Evolutionary conservation across 2,888 invertebrate genomes (phyloP).

Genomic region (Agriopis marginaria): DNA sequence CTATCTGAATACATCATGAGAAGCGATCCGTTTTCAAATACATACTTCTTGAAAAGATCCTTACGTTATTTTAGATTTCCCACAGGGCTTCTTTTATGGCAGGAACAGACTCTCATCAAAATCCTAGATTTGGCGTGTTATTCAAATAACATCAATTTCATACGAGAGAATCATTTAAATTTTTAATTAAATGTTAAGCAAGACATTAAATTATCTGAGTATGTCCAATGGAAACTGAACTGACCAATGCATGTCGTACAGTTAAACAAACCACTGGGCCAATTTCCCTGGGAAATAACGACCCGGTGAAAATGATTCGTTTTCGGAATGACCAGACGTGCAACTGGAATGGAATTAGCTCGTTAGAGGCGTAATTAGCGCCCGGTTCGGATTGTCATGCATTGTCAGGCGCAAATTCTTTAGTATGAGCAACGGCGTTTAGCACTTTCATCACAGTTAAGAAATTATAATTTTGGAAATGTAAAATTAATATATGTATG

Average conservation of each 20-base stretch:
- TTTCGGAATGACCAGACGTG: conserved; percentile 43
- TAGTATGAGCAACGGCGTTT: conserved; percentile 3
- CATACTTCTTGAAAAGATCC: conserved; percentile 41
- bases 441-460: conserved; percentile 16
- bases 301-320: conserved; percentile 33
- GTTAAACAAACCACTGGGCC: not conserved
- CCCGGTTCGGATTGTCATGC: conserved; percentile 49
- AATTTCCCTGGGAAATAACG: conserved; percentile 15
- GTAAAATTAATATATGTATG: not conserved
- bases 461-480: not conserved
- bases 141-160: too few relatives aligned
- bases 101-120: not conserved
- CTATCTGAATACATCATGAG: conserved; percentile 47
- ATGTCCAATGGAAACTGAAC: not conserved
- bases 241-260: not conserved
- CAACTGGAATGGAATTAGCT: conserved; percentile 42
- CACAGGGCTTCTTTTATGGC: conserved; percentile 30
- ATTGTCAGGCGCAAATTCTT: conserved; percentile 42
- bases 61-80: conserved; percentile 54
- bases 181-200: too few relatives aligned
- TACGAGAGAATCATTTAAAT: too few relatives aligned
- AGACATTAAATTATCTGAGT: too few relatives aligned
- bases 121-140: not conserved
- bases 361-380: conserved; percentile 48
- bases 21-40: conserved; percentile 51